These are phyloP conservation scores for Ammodytes dubius DNA, from an alignment of 2,113 vertebrate genomes.

Conservation along the genomic window DNA sequence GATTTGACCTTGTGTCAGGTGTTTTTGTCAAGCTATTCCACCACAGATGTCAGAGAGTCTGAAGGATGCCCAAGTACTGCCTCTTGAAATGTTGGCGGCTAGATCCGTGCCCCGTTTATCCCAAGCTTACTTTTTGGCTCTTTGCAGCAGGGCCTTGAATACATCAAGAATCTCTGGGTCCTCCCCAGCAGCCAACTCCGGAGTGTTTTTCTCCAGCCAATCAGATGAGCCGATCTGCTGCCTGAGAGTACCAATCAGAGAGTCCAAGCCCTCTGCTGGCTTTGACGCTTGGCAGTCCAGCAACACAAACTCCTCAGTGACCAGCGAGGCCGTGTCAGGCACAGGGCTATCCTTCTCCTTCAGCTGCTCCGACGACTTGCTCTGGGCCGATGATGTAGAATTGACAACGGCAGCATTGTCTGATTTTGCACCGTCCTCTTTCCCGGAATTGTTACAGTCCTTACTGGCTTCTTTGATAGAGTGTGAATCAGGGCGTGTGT, in stretches of 20 bases:
- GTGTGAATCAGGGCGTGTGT: constrained; percentile 47
- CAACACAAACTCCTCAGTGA: constrained; percentile 79
- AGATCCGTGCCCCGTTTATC: constrained; percentile 23
- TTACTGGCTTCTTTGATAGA: constrained; percentile 39
- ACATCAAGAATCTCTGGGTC: constrained; percentile 89
- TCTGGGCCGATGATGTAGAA: constrained; percentile 66
- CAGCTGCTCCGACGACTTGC: constrained; percentile 76
- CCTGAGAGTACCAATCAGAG: constrained; percentile 86
- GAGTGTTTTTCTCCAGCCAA: constrained; percentile 90
- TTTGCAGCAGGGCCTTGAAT: constrained; percentile 88
- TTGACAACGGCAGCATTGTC: constrained; percentile 68
- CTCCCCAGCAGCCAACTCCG: constrained; percentile 86
- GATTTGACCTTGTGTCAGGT: constrained; percentile 37
- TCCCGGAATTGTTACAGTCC: constrained; percentile 63
- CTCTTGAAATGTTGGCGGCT: constrained; percentile 49
- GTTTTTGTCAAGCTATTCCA: constrained; percentile 22
- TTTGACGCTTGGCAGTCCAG: constrained; percentile 78
- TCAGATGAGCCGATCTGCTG: constrained; percentile 88
- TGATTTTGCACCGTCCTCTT: constrained; percentile 69
- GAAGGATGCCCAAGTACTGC: constrained; percentile 23
- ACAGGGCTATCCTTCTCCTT: constrained; percentile 71
- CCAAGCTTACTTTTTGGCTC: constrained; percentile 81
- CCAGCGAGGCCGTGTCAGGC: constrained; percentile 57
- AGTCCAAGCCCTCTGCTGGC: constrained; percentile 78
- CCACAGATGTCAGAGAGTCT: constrained; percentile 1